Percentiles rank a stretch among this genome's conserved stretches.
These are phyloP conservation scores for Geodia barretti DNA, from an alignment of 37 sponge, comb jelly and placozoan genomes.

Conservation along the genomic window DNA sequence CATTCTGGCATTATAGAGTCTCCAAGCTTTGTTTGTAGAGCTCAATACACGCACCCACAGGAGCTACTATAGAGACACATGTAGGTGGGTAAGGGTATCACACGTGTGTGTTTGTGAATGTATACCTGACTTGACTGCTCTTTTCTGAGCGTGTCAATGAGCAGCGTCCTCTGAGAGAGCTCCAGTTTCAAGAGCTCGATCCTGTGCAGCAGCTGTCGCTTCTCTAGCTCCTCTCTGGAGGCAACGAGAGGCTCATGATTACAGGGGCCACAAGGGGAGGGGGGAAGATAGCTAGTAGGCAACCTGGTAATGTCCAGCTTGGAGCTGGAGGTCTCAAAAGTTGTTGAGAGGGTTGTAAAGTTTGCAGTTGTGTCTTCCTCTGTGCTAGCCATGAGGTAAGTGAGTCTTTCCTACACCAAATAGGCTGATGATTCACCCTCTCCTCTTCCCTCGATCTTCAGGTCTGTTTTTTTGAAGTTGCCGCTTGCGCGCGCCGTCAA, in stretches of 20 bases:
- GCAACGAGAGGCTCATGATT: no score
- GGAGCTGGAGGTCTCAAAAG: conserved; percentile 41
- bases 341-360: conserved; percentile 32
- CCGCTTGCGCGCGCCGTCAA: no score
- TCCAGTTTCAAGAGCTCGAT: conserved; percentile 80
- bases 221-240: conserved; percentile 60
- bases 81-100: no score
- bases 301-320: conserved; percentile 31
- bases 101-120: no score
- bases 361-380: conserved; percentile 21
- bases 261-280: no score
- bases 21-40: no score
- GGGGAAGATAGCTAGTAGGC: background rate
- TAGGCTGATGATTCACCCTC: no score
- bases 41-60: no score
- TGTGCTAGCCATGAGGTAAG: background rate
- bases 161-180: conserved; percentile 77
- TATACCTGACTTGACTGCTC: conserved; percentile 62
- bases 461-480: background rate
- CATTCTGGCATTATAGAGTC: no score
- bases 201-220: conserved; percentile 66
- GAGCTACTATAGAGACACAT: no score
- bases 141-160: conserved; percentile 59
- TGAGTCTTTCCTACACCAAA: background rate
- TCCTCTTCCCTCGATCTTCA: background rate